Conservation (phyloP, 2,888 invertebrate genomes). For the Callyntrura guangdongensis region DNA sequence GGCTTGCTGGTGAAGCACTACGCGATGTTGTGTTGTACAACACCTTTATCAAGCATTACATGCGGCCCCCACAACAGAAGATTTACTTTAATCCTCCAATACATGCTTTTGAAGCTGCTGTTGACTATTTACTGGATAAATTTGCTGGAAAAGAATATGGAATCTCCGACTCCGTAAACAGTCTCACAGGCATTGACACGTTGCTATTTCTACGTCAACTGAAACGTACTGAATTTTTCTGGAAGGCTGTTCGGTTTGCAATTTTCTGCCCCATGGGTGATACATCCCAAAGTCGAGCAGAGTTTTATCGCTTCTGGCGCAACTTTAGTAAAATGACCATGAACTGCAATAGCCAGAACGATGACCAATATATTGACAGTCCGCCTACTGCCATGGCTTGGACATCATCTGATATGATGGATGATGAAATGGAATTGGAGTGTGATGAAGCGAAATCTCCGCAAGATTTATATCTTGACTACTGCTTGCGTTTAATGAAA, state of each 20-base stretch:
- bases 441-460: not conserved
- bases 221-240: slow-evolving; percentile 55
- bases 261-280: slow-evolving; percentile 60
- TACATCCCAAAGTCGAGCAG: not conserved
- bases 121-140: slow-evolving; percentile 69
- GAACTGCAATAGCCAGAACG: not conserved
- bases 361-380: not conserved
- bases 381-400: too few relatives aligned
- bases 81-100: slow-evolving; percentile 66
- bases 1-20: slow-evolving; percentile 73
- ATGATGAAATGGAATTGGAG: not conserved
- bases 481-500: slow-evolving; percentile 21
- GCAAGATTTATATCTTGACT: slow-evolving; percentile 27
- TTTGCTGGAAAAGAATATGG: slow-evolving; percentile 40
- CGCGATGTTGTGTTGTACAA: slow-evolving; percentile 72
- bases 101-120: slow-evolving; percentile 32
- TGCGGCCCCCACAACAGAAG: slow-evolving; percentile 61
- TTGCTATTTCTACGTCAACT: slow-evolving; percentile 59
- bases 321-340: not conserved
- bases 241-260: slow-evolving; percentile 60
- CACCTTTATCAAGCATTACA: slow-evolving; percentile 49
- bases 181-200: slow-evolving; percentile 53
- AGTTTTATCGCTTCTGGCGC: slow-evolving; percentile 28
- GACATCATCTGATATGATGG: too few relatives aligned
- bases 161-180: not conserved